Percentiles rank a stretch among this genome's conserved stretches.
Evolutionary conservation across 2,113 vertebrate species (phyloP).

Genomic region (Deroptyus accipitrinus): DNA sequence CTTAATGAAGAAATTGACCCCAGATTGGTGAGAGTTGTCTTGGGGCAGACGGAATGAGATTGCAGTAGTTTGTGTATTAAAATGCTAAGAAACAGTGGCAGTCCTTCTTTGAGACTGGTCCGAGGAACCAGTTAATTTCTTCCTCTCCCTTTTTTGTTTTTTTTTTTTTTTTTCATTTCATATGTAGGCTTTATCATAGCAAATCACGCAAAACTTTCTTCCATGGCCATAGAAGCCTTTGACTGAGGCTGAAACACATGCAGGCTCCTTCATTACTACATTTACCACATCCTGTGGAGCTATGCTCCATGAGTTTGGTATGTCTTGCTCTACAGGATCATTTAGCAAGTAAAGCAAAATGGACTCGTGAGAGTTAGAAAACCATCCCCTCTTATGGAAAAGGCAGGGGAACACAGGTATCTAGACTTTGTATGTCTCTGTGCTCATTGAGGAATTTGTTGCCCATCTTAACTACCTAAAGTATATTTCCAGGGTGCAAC

Average conservation of each 20-base stretch:
- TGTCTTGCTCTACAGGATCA: neutral
- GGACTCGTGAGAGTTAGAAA: neutral
- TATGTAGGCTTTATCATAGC: neutral
- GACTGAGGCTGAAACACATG: neutral
- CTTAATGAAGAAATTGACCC: constrained; percentile 96
- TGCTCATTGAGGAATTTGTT: neutral
- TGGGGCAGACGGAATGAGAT: neutral
- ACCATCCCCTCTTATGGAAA: neutral
- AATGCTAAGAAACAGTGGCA: neutral
- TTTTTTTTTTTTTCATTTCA: neutral
- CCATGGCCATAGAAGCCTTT: neutral
- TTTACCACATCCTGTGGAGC: constrained; percentile 13
- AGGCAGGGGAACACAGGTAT: neutral
- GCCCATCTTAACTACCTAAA: neutral
- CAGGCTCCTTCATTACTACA: neutral
- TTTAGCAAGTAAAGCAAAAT: constrained; percentile 10
- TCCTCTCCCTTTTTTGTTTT: neutral
- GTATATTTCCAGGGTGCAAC: neutral
- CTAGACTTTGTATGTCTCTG: neutral
- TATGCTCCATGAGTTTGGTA: neutral
- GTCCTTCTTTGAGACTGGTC: neutral
- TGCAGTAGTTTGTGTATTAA: neutral
- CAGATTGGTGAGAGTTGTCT: constrained; percentile 80
- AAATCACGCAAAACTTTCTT: neutral
- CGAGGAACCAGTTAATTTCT: neutral